Base-by-base conservation (phyloP, 2,797 vertebrate species). In the Bovichtus diacanthus region DNA sequence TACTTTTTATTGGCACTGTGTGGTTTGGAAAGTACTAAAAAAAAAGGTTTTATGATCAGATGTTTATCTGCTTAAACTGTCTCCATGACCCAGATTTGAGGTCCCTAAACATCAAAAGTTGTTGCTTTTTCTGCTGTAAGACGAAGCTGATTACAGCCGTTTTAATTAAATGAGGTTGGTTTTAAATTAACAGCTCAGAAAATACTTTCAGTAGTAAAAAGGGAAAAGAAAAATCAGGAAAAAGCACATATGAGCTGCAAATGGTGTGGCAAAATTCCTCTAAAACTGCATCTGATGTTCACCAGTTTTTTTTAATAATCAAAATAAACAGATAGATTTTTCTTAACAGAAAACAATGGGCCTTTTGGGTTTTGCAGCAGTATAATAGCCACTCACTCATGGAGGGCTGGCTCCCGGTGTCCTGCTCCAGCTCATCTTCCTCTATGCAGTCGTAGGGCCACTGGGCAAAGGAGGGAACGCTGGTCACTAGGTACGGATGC, bases 371-470 rank as follows among this genome's bases (percentile, higher is more conserved):
- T 54, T 15, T 41, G 67, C 9, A 29, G 18, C 21, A n/a, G 9
- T 0, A 58, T 12, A 49, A 29, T 1, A 29, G 9, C 10, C 8
- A 91, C 95, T 94, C 82, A 95, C 95, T 85, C 84, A 94, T 94
- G 10, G 94, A 95, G 27, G 95, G 92, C 81, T 94, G 96, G 34
- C 93, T 90, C 31, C 91, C 88, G 0, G 63, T 70, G 64, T 96
- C 96, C 63, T 95, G 95, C 85, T 97, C 95, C 82, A 95, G 88
- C 83, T 96, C 95, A 5, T 96, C 96, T 80, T 97, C 96, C 82
- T 96, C 93, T 13, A 96, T 95, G 87, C 95, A 96, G 86, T 96
- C 93, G 1, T 95, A 95, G 0, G 95, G 94, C 95, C 96, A 96
- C 86, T 95, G 95, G 61, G 84, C 80, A 27, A 93, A 94, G 64